Percentiles rank a stretch among this genome's conserved stretches.
Conservation (phyloP, 2,113 vertebrate genomes). For the Salminus brasiliensis region DNA sequence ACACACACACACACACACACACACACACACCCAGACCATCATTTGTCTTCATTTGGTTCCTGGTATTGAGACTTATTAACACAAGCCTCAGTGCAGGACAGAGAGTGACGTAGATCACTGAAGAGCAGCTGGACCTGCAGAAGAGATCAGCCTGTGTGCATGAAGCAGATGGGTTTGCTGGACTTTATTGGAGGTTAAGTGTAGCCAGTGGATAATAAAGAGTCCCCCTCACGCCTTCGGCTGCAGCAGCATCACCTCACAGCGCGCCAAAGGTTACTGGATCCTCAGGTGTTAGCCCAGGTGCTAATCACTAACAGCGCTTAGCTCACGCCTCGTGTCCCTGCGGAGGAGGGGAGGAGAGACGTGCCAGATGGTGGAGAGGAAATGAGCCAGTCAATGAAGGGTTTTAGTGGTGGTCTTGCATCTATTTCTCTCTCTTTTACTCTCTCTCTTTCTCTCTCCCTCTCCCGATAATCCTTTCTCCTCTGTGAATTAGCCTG, state of each 20-base stretch:
- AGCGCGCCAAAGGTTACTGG: neutral
- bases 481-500: conserved; percentile 7
- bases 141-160: neutral
- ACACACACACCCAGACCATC: too few relatives aligned
- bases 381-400: conserved; percentile 16
- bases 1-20: neutral
- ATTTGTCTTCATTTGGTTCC: neutral
- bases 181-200: neutral
- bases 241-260: conserved; percentile 9
- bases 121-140: neutral
- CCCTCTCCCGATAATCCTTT: neutral
- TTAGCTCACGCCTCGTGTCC: conserved; percentile 41
- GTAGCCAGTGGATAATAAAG: neutral
- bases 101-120: neutral
- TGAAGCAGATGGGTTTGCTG: neutral
- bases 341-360: conserved; percentile 45
- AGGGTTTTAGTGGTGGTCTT: conserved; percentile 5
- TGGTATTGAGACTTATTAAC: neutral
- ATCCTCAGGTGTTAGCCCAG: conserved; percentile 58
- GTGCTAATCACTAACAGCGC: conserved; percentile 51
- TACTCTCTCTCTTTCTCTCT: neutral
- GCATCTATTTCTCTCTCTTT: neutral
- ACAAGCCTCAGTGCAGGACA: neutral
- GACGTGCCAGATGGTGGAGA: conserved; percentile 16
- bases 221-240: neutral